These are phyloP conservation scores for Cyanoramphus novaezelandiae DNA, from an alignment of 2,113 vertebrate species.

Conservation along the genomic window DNA sequence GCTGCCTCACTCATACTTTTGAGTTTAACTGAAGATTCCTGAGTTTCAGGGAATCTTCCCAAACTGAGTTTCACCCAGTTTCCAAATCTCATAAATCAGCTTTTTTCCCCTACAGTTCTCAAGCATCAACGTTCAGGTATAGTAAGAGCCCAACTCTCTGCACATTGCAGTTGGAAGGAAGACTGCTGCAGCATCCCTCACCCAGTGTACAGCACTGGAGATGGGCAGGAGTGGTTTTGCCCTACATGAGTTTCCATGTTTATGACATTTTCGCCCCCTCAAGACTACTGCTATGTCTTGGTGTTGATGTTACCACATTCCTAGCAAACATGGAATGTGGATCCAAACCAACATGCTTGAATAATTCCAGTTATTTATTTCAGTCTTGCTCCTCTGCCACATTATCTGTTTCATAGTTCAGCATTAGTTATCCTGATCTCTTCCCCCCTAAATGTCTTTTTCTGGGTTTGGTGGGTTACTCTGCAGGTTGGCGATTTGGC, in stretches of 20 bases:
- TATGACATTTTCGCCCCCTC: background rate
- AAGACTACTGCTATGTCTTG: background rate
- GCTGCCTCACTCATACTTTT: background rate
- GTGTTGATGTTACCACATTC: background rate
- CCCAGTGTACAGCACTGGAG: background rate
- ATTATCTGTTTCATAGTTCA: background rate
- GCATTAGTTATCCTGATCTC: background rate
- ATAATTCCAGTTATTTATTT: background rate
- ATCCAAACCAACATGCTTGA: background rate
- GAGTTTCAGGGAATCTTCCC: background rate
- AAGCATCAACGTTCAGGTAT: background rate
- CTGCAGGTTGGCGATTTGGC: constrained; percentile 30
- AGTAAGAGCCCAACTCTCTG: background rate
- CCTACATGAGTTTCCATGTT: background rate
- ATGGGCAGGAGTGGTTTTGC: background rate
- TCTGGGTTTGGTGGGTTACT: constrained; percentile 17
- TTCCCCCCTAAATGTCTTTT: background rate
- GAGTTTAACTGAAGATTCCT: background rate
- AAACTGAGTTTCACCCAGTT: background rate
- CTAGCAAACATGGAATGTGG: background rate
- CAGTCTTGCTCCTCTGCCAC: background rate
- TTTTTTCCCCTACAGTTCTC: background rate
- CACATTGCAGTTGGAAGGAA: background rate
- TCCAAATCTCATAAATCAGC: background rate
- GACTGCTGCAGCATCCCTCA: background rate